phyloP scores from a whole-genome alignment of 2,888 invertebrate genomes.

The Sclerodermus sp. region DNA sequence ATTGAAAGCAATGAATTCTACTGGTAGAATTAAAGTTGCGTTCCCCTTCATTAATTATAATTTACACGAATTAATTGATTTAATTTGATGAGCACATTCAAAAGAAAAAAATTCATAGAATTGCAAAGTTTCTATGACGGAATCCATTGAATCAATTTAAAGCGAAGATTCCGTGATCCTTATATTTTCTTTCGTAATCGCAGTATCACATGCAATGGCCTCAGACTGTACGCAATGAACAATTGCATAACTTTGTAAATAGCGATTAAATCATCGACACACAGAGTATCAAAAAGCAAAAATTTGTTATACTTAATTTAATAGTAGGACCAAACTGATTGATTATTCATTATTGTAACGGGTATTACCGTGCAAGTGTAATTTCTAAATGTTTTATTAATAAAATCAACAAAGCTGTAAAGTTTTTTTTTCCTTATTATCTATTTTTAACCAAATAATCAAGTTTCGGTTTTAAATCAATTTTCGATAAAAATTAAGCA shows the following conservation, averaged over 20 bases:
- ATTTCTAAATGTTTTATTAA: conserved; percentile 55
- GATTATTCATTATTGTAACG: conserved; percentile 36
- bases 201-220: conserved; percentile 17
- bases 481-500: no score
- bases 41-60: no score
- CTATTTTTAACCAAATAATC: neutral
- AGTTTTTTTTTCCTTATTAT: conserved; percentile 6
- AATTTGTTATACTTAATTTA: conserved; percentile 46
- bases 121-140: no score
- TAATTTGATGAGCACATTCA: no score
- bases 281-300: conserved; percentile 21
- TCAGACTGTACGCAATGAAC: conserved; percentile 18
- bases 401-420: conserved; percentile 35
- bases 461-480: no score
- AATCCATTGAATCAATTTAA: no score
- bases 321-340: conserved; percentile 42
- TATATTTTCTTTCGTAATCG: conserved; percentile 17
- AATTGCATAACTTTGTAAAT: conserved; percentile 32
- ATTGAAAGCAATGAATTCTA: no score
- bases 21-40: no score
- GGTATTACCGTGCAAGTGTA: conserved; percentile 45
- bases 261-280: conserved; percentile 29
- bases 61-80: no score
- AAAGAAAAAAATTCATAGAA: no score
- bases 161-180: no score